Evolutionary conservation across 2,113 vertebrate species (phyloP).

Genomic region (Vulpes vulpes): DNA sequence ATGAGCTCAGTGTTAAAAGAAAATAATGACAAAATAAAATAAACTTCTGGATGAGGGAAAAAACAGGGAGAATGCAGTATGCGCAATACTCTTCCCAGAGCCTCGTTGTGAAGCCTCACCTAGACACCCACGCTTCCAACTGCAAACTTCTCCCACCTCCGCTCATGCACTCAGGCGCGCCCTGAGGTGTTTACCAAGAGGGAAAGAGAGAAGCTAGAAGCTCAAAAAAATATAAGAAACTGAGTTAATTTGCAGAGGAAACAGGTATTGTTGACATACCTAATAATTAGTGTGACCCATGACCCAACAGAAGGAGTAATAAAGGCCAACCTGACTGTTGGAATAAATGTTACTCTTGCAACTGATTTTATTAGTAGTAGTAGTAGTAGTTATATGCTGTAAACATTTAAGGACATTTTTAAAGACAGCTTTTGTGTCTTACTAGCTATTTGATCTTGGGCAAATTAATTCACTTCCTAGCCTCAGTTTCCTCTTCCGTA

Average conservation of each 20-base stretch:
- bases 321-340: too few relatives aligned
- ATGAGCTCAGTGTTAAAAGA: neutral
- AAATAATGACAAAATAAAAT: neutral
- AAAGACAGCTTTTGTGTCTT: neutral
- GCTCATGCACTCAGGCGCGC: neutral
- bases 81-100: neutral
- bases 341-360: too few relatives aligned
- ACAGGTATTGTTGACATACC: neutral
- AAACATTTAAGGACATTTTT: neutral
- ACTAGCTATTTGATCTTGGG: neutral
- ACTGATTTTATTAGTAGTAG: neutral
- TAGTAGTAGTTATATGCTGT: neutral
- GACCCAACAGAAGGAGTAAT: neutral
- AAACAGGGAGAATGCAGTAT: neutral
- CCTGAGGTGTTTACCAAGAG: neutral
- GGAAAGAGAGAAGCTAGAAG: neutral
- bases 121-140: accelerated
- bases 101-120: neutral
- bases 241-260: neutral
- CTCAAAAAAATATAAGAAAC: neutral
- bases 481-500: neutral
- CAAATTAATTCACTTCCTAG: neutral
- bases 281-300: neutral
- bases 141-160: neutral
- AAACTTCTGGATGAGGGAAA: neutral